Base-by-base conservation (phyloP, 1,140 invertebrate genomes). In the Caenorhabditis remanei region DNA sequence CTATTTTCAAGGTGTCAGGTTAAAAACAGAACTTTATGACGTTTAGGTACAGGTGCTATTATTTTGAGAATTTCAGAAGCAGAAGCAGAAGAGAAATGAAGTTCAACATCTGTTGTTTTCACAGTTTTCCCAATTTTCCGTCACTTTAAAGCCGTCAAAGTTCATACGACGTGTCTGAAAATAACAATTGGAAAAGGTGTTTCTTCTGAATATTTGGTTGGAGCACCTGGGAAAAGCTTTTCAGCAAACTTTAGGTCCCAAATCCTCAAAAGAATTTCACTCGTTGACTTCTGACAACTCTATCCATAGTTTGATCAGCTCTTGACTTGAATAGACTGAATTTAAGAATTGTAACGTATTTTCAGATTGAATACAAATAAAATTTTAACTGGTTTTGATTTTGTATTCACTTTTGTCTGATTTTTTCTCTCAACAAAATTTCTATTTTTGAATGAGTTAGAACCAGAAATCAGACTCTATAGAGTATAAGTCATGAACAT, bases 271-370 rank as follows among this genome's bases (percentile, higher is more conserved):
- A 58, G n/a, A 58, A 16, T 58, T 19, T 58, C 56, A 4, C 6
- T 58, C 9, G 13, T 58, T 7, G n/a, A 19, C n/a, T 58, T 11
- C 13, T n/a, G 6, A n/a, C 14, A n/a, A 63, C 14, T 63, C 32
- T 63, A 8, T n/a, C 32, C 58, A n/a, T 19, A 14, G 13, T 6
- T 32, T 32, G 14, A 14, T 63, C 21, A 9, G 3, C 32, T 32
- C n/a, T 63, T 14, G 55, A 63, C 21, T 63, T 63, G 58, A 63
- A 63, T 63, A 63, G 58, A 63, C n/a, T 32, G 58, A 63, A 63
- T 32, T 32, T 32, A 32, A 32, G 32, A 63, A 63, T 32, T 63
- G 58, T 9, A 63, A 63, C 32, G n/a, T 63, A 32, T 63, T 32
- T 32, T 58, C 19, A 63, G 32, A 63, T 63, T 63, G 58, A 63